Evolutionary conservation across 2,888 invertebrate species (phyloP).

Genomic region (Aleiodes alternator): DNA sequence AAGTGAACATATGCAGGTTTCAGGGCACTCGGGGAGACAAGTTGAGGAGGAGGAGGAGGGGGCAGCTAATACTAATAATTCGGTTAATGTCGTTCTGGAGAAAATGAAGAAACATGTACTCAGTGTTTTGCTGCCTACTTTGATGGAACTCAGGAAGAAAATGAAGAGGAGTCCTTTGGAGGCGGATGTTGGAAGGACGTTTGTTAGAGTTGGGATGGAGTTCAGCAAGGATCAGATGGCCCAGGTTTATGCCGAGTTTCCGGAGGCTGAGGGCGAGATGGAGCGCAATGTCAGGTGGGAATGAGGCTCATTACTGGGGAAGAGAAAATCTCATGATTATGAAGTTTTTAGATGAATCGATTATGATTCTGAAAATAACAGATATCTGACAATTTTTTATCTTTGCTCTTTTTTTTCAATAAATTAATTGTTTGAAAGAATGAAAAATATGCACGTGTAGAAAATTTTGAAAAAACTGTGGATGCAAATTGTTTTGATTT

Average conservation of each 20-base stretch:
- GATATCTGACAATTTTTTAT: no score
- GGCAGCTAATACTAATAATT: conserved; percentile 70
- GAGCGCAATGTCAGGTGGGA: conserved; percentile 61
- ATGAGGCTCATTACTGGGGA: background rate
- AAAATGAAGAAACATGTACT: conserved; percentile 82
- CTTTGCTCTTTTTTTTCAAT: no score
- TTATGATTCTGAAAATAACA: no score
- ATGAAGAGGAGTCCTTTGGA: conserved; percentile 73
- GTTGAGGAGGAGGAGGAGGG: conserved; percentile 74
- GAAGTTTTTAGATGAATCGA: no score
- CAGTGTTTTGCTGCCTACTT: conserved; percentile 81
- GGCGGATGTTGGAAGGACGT: conserved; percentile 76
- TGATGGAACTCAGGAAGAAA: conserved; percentile 80
- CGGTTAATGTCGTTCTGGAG: conserved; percentile 67
- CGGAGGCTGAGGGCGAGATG: conserved; percentile 67
- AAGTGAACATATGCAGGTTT: conserved; percentile 77
- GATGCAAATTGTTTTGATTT: no score
- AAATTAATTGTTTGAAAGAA: no score
- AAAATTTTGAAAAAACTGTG: no score
- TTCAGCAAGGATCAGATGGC: conserved; percentile 75
- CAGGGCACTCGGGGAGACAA: no score
- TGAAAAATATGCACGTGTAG: no score
- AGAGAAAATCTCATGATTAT: no score
- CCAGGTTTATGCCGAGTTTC: conserved; percentile 66
- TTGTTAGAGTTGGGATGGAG: conserved; percentile 76